phyloP scores from a whole-genome alignment of 2,888 invertebrate species.

The Pimpla rufipes region DNA sequence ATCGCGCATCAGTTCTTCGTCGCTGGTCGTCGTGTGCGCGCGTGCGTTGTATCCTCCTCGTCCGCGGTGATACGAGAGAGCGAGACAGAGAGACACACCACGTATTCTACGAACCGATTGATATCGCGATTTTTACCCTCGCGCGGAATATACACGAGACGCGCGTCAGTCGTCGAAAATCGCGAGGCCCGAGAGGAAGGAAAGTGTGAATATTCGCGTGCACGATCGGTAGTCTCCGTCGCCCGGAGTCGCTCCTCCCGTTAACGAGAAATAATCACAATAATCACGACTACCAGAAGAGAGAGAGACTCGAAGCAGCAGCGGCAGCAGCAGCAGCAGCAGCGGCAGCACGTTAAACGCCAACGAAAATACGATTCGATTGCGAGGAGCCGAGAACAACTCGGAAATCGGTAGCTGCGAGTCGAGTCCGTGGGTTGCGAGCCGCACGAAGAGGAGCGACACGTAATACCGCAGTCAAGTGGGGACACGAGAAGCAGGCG shows the following conservation, averaged over 20 bases:
- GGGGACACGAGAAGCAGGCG: neutral
- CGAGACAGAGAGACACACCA: neutral
- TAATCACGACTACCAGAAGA: slow-evolving; percentile 28
- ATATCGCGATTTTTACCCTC: neutral
- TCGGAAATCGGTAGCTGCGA: slow-evolving; percentile 14
- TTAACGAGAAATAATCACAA: slow-evolving; percentile 47
- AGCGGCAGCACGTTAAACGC: neutral
- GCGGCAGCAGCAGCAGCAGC: too few species aligned
- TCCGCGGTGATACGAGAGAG: slow-evolving; percentile 32
- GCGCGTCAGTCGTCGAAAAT: too few species aligned
- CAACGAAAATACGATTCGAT: neutral
- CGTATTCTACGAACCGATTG: neutral
- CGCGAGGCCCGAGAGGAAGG: neutral
- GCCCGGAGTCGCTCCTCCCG: slow-evolving; percentile 53
- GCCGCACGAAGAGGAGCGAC: neutral
- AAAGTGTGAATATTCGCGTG: slow-evolving; percentile 32
- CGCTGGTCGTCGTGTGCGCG: slow-evolving; percentile 54
- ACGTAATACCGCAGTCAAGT: slow-evolving; percentile 13
- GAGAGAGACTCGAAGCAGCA: neutral
- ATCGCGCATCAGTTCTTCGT: slow-evolving; percentile 63
- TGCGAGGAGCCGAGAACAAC: neutral
- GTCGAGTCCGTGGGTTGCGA: slow-evolving; percentile 11
- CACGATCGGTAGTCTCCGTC: slow-evolving; percentile 23
- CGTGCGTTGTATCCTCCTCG: slow-evolving; percentile 33
- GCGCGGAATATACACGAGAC: too few species aligned